These are phyloP conservation scores for Candoia aspera DNA, from an alignment of 2,113 vertebrate genomes.

Conservation along the genomic window DNA sequence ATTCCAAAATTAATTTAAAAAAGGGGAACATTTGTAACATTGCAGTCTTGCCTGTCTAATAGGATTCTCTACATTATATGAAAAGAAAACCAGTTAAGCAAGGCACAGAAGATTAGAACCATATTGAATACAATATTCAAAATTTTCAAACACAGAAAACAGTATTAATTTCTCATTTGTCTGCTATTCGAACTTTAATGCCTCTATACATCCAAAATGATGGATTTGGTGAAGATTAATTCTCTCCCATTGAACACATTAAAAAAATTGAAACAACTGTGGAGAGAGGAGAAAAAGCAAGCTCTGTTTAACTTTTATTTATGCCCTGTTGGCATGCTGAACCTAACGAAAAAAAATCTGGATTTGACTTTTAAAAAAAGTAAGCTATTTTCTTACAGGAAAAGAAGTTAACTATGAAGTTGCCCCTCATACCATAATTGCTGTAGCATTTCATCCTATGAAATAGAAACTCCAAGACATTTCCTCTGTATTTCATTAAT, in stretches of 20 bases:
- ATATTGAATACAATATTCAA: background rate
- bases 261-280: background rate
- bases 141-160: background rate
- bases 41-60: background rate
- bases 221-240: background rate
- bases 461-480: background rate
- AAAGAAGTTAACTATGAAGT: background rate
- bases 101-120: background rate
- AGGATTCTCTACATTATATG: background rate
- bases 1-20: background rate
- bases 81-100: background rate
- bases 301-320: background rate
- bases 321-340: background rate
- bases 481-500: background rate
- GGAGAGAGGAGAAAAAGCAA: background rate
- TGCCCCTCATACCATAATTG: background rate
- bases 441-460: background rate
- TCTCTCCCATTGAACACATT: background rate
- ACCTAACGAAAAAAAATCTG: background rate
- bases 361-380: background rate
- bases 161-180: background rate
- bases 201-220: background rate
- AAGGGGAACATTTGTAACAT: background rate
- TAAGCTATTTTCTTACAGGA: background rate
- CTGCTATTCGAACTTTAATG: background rate